phyloP scores from a whole-genome alignment of 2,797 vertebrate genomes.

The Sebastolobus alascanus region DNA sequence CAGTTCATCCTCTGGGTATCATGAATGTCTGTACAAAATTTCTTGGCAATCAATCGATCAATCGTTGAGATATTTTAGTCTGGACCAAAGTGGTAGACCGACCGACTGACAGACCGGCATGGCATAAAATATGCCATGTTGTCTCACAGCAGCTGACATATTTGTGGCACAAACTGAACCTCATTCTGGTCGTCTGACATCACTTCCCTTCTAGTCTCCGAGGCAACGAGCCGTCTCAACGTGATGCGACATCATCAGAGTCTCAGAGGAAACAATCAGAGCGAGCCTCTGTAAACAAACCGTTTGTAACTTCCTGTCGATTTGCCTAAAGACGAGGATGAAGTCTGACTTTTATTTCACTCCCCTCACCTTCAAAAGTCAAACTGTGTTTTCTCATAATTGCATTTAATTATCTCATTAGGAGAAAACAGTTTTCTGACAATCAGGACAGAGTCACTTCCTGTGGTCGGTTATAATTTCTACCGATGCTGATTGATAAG shows the following conservation, averaged over 20 bases:
- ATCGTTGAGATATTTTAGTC: background rate
- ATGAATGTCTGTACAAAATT: background rate
- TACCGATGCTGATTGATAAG: background rate
- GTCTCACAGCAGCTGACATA: background rate
- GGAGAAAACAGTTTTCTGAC: background rate
- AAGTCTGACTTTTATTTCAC: constrained; percentile 1
- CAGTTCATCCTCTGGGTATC: background rate
- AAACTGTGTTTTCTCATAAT: background rate
- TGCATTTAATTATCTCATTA: background rate
- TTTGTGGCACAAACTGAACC: background rate
- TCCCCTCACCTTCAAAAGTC: background rate
- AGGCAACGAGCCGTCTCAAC: constrained; percentile 7
- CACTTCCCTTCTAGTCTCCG: constrained; percentile 26
- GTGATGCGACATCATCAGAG: background rate
- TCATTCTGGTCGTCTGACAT: constrained; percentile 22
- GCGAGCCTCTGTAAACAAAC: constrained; percentile 50
- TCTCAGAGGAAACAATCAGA: constrained; percentile 62
- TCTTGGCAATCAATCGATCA: background rate
- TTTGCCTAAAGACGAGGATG: background rate
- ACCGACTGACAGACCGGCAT: background rate
- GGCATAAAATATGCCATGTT: background rate
- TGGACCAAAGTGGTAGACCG: background rate
- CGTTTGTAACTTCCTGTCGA: constrained; percentile 51
- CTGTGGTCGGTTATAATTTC: background rate
- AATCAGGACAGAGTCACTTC: background rate